A percentile compares a stretch with the other conserved stretches of the same genome.
phyloP scores from a whole-genome alignment of 1,140 invertebrate genomes.

The Vanessa atalanta region DNA sequence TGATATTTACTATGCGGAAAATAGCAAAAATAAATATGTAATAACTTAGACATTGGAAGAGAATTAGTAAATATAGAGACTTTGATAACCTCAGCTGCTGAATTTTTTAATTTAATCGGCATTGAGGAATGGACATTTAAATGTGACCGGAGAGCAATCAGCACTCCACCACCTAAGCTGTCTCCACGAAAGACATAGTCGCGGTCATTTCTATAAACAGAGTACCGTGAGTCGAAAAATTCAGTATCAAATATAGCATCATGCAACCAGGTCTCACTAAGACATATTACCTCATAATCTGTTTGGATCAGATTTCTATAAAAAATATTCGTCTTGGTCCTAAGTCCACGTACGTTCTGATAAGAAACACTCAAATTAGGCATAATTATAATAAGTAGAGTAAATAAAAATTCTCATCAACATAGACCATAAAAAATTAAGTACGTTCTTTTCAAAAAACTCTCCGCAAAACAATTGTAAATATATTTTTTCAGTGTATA shows the following conservation, averaged over 20 bases:
- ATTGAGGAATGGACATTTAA: constrained; percentile 7
- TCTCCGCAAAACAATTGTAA: no score
- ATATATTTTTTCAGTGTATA: no score
- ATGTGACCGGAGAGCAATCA: constrained; percentile 7
- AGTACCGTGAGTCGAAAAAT: constrained; percentile 14
- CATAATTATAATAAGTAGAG: not conserved
- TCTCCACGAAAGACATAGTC: constrained; percentile 12
- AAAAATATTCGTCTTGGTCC: constrained; percentile 9
- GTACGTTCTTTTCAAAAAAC: no score
- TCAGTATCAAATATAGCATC: constrained; percentile 13
- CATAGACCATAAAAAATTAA: constrained; percentile 6
- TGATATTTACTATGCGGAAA: not conserved
- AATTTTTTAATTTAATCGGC: not conserved
- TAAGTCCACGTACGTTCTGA: constrained; percentile 3
- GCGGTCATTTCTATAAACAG: constrained; percentile 7
- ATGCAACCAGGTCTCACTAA: constrained; percentile 19
- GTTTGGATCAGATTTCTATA: constrained; percentile 10
- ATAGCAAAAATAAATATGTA: constrained; percentile 14
- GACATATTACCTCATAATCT: constrained; percentile 12
- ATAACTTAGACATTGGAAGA: not conserved
- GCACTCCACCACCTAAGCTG: constrained; percentile 1
- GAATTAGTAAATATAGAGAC: constrained; percentile 5
- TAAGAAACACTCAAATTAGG: not conserved
- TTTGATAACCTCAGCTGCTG: constrained; percentile 10
- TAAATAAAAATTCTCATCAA: not conserved